Evolutionary conservation across 2,113 vertebrate species (phyloP).

Genomic region (Ochotona princeps): DNA sequence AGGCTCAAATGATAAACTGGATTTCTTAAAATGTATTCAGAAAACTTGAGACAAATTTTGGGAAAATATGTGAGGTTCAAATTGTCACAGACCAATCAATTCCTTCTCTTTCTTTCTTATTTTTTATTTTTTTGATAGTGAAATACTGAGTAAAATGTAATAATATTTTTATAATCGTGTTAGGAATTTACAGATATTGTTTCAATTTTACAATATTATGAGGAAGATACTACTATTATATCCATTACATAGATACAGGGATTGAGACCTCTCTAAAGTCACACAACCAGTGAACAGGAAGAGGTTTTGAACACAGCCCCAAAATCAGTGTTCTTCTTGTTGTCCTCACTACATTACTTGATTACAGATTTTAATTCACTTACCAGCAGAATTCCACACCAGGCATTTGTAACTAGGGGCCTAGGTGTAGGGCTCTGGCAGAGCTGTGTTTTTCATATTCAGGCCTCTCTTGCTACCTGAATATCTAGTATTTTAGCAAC

Average conservation of each 20-base stretch:
- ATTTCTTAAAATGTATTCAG: constrained; percentile 50
- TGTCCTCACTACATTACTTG: no score
- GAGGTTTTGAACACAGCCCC: not conserved
- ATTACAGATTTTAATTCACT: not conserved
- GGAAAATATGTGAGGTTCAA: constrained; percentile 43
- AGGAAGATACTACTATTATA: not conserved
- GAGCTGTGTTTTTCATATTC: not conserved
- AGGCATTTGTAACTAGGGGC: not conserved
- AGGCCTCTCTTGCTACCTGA: not conserved
- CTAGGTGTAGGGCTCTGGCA: not conserved
- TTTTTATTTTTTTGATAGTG: no score
- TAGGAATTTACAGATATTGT: not conserved
- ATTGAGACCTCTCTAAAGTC: not conserved
- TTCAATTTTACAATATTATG: not conserved
- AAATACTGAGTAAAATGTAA: no score
- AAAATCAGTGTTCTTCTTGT: not conserved
- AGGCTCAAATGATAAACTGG: constrained; percentile 55
- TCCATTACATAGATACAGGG: not conserved
- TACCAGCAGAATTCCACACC: not conserved
- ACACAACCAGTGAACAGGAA: not conserved
- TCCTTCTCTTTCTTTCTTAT: not conserved
- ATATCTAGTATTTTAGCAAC: not conserved
- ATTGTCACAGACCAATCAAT: constrained; percentile 5
- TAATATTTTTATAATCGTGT: not conserved
- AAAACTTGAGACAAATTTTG: constrained; percentile 60